phyloP scores from a whole-genome alignment of 2,888 invertebrate species.

The Pseudolycoriella hygida region DNA sequence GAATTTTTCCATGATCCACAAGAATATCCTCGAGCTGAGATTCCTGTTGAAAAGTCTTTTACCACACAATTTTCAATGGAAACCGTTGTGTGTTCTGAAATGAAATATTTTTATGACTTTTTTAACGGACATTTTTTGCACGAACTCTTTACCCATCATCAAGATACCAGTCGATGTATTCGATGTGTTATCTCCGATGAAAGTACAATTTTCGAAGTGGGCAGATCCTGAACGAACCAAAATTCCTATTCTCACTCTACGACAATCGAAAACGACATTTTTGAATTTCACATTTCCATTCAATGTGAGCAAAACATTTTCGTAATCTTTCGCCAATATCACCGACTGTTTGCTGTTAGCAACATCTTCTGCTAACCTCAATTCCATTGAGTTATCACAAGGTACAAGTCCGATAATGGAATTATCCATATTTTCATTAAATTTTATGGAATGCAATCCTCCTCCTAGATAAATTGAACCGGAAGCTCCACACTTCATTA shows the following conservation, averaged over 20 bases:
- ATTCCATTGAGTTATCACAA: background rate
- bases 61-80: constrained; percentile 30
- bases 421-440: constrained; percentile 34
- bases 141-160: constrained; percentile 25
- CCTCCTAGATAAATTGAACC: constrained; percentile 34
- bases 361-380: constrained; percentile 5
- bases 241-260: constrained; percentile 33
- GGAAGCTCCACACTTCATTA: constrained; percentile 22
- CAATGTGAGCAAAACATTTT: constrained; percentile 33
- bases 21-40: no score
- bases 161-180: constrained; percentile 36
- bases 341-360: constrained; percentile 18
- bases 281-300: constrained; percentile 32
- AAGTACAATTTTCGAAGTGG: constrained; percentile 31
- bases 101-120: background rate
- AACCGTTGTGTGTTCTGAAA: background rate
- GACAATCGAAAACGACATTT: constrained; percentile 35
- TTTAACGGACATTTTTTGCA: background rate
- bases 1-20: no score
- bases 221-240: constrained; percentile 32
- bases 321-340: constrained; percentile 29
- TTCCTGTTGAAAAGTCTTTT: constrained; percentile 33
- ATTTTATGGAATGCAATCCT: constrained; percentile 31
- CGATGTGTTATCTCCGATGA: constrained; percentile 32
- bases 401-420: constrained; percentile 21